Conservation (phyloP, 2,888 invertebrate species). For the Aphidius colemani region DNA sequence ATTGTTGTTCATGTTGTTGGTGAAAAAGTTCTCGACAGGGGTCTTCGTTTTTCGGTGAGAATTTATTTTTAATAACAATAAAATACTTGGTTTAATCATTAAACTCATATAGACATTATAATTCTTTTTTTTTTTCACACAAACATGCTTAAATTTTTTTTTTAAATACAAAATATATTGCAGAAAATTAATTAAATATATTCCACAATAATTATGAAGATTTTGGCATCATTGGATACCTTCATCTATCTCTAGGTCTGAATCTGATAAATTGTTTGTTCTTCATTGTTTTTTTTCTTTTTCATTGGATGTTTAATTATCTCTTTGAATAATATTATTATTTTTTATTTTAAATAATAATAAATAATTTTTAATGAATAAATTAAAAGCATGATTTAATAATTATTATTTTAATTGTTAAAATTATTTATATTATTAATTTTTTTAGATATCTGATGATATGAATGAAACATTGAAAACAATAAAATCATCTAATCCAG, state of each 20-base stretch:
- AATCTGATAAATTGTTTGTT: background rate
- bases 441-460: slow-evolving; percentile 42
- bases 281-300: background rate
- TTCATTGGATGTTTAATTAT: background rate
- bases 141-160: background rate
- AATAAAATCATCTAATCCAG: slow-evolving; percentile 37
- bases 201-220: too few species aligned
- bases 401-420: background rate
- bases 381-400: background rate
- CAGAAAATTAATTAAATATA: background rate
- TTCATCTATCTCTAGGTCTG: too few species aligned
- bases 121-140: slow-evolving; percentile 2
- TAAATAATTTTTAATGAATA: background rate
- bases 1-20: slow-evolving; percentile 68
- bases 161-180: background rate
- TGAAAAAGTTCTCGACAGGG: slow-evolving; percentile 59
- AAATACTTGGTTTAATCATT: too few species aligned
- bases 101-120: too few species aligned
- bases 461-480: slow-evolving; percentile 38
- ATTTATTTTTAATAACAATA: too few species aligned
- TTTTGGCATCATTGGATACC: too few species aligned
- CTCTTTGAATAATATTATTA: too few species aligned
- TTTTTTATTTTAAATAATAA: too few species aligned
- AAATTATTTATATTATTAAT: too few species aligned
- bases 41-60: slow-evolving; percentile 63